Percentiles rank a stretch among this genome's conserved stretches.
phyloP scores from a whole-genome alignment of 2,113 vertebrate species.

The Zosterops japonicus region DNA sequence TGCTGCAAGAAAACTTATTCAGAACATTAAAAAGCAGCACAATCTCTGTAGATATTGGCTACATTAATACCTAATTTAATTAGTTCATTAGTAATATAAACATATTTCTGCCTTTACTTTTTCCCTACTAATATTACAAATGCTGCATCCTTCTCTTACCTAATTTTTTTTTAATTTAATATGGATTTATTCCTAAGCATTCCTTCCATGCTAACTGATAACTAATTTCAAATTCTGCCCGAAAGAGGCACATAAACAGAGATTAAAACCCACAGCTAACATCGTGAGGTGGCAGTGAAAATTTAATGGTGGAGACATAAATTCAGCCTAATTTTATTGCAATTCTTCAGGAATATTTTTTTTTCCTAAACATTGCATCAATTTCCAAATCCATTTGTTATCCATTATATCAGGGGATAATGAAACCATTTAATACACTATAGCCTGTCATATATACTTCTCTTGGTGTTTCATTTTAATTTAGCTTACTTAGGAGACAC shows the following conservation, averaged over 20 bases:
- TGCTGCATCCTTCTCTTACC: background rate
- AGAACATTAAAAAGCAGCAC: background rate
- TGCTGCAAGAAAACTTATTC: background rate
- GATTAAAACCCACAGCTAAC: background rate
- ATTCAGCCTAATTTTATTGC: slow-evolving; percentile 52
- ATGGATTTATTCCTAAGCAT: slow-evolving; percentile 10
- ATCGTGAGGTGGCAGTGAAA: background rate
- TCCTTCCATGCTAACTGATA: background rate
- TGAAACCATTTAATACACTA: slow-evolving; percentile 65
- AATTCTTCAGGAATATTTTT: slow-evolving; percentile 27
- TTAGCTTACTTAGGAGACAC: slow-evolving; percentile 37
- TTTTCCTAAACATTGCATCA: slow-evolving; percentile 50
- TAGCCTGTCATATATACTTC: slow-evolving; percentile 54
- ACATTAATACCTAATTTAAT: background rate
- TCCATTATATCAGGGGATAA: slow-evolving; percentile 55
- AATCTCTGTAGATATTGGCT: background rate
- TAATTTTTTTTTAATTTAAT: slow-evolving; percentile 18
- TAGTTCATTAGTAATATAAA: background rate
- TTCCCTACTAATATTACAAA: background rate
- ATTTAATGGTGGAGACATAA: slow-evolving; percentile 32
- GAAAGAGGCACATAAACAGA: background rate
- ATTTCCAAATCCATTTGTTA: slow-evolving; percentile 57
- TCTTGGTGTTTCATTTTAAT: slow-evolving; percentile 59
- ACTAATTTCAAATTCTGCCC: background rate
- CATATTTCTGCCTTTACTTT: background rate